A percentile compares a stretch with the other conserved stretches of the same genome.
Conservation (phyloP, 1,140 invertebrate genomes). For the Drosophila willistoni region DNA sequence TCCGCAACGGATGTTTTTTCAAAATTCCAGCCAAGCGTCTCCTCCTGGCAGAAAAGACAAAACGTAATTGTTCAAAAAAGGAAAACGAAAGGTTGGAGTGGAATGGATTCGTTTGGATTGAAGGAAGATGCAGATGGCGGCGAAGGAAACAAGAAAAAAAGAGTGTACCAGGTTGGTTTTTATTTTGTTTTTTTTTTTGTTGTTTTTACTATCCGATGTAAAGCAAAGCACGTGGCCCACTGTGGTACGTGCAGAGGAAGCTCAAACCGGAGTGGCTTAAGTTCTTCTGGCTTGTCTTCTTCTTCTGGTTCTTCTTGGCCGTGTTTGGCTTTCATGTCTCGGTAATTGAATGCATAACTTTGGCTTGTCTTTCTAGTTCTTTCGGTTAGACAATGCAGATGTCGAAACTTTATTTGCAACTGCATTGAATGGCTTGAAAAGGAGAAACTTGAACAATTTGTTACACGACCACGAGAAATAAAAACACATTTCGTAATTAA, state of each 20-base stretch:
- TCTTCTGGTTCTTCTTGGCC: not conserved
- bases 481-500: slow-evolving; percentile 1
- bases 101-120: too few species aligned
- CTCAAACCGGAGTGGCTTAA: slow-evolving; percentile 6
- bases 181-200: too few species aligned
- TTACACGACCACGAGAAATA: not conserved
- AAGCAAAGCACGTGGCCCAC: slow-evolving; percentile 17
- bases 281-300: slow-evolving; percentile 8
- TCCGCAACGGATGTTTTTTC: slow-evolving; percentile 12
- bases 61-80: slow-evolving; percentile 16
- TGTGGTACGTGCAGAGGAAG: slow-evolving; percentile 5
- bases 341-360: slow-evolving; percentile 24
- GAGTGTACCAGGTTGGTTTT: not conserved
- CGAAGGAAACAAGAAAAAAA: not conserved
- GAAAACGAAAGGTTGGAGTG: not conserved
- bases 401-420: slow-evolving; percentile 17
- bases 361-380: slow-evolving; percentile 9
- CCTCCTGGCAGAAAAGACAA: slow-evolving; percentile 1
- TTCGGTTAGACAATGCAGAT: slow-evolving; percentile 6
- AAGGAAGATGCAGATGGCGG: not conserved
- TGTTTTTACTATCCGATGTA: not conserved
- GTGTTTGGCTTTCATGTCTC: slow-evolving; percentile 17
- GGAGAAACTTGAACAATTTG: not conserved
- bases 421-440: slow-evolving; percentile 2
- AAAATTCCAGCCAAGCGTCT: slow-evolving; percentile 8